Base-by-base conservation (phyloP, 1,140 invertebrate genomes). In the Vollenhovia emeryi region DNA sequence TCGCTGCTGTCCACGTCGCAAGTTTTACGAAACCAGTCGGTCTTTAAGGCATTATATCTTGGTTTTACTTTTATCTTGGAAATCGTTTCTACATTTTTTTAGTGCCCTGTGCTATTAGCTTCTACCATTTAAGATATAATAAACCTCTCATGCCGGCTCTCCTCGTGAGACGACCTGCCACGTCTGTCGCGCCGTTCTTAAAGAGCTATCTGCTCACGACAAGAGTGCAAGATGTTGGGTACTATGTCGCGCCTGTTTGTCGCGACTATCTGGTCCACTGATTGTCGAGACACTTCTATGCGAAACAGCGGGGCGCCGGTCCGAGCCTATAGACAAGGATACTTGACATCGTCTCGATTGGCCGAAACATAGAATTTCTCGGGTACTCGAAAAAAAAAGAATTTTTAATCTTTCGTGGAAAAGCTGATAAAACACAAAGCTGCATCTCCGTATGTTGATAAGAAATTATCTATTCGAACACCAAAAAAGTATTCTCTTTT, bases 161-260 rank as follows among this genome's bases (percentile, higher is more conserved):
- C 45, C 43, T 40, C 5, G 18, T 5, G 24, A 76, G 40, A 76
- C 40, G 18, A 76, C 74, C 57, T 76, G 55, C 57, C 40, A 62
- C 27, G 57, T 7, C 24, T 76, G 73, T 76, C 55, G 40, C 73
- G n/a, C 40, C 11, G n/a, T 13, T 71, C 60, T 89, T 60, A 48
- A 88, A 75, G 52, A 50, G 45, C 27, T 78, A 66, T 80, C 86
- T 80, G 73, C 55, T 33, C 73, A 45, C 9, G 66, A 76, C 71
- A 87, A 50, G 57, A 73, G 86, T 80, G 76, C 50, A 80, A 27
- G 68, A 84, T 68, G 52, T 79, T 13, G 21, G 66, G 30, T 36
- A 74, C 40, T 43, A 30, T 60, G 88, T 86, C 87, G 62, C 87
- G 88, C 68, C 87, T 88, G 84, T 52, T 45, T 74, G 87, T 89